Conservation (phyloP, 2,888 invertebrate species). For the Ectobius pallidus region DNA sequence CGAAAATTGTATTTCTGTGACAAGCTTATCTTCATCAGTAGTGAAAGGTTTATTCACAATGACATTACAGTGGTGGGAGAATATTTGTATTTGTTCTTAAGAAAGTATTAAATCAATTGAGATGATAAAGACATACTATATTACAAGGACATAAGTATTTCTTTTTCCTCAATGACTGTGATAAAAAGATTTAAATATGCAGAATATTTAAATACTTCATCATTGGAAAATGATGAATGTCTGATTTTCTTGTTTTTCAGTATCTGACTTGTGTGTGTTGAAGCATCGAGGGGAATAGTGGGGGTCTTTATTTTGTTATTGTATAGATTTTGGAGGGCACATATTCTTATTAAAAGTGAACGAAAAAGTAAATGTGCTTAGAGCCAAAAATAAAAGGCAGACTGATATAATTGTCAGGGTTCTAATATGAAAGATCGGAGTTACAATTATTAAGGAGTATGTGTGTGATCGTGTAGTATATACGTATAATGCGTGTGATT, state of each 20-base stretch:
- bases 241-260: slow-evolving; percentile 15
- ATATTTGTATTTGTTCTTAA: too few relatives aligned
- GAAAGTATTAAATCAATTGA: slow-evolving; percentile 5
- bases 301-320: slow-evolving; percentile 34
- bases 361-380: too few relatives aligned
- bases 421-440: not conserved
- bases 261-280: slow-evolving; percentile 16
- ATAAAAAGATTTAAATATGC: slow-evolving; percentile 27
- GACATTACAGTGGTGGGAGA: too few relatives aligned
- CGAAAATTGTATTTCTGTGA: too few relatives aligned
- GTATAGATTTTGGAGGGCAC: slow-evolving; percentile 18
- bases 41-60: too few relatives aligned
- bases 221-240: slow-evolving; percentile 10
- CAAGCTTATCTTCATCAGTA: too few relatives aligned
- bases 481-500: not conserved
- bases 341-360: not conserved
- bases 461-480: slow-evolving; percentile 1
- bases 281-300: not conserved
- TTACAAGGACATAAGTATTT: slow-evolving; percentile 15
- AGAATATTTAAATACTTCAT: not conserved
- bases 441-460: not conserved
- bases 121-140: slow-evolving; percentile 5
- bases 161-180: slow-evolving; percentile 44
- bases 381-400: not conserved
- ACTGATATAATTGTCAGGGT: slow-evolving; percentile 19